Conservation (phyloP, 2,113 vertebrate genomes). For the Acinonyx jubatus region DNA sequence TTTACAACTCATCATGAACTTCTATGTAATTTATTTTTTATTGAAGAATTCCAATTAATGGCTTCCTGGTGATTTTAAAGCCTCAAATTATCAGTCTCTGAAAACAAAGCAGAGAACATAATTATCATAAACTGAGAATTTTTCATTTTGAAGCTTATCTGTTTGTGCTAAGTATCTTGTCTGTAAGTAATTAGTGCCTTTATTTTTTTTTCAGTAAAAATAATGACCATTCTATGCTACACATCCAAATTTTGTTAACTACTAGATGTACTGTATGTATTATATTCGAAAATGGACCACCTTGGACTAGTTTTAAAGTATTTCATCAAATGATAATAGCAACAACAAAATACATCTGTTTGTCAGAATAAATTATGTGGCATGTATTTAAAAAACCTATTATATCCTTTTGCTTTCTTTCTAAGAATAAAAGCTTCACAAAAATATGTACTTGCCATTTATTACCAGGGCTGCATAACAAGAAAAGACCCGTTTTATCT, state of each 20-base stretch:
- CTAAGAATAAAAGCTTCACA: constrained; percentile 83
- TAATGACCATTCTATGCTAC: constrained; percentile 90
- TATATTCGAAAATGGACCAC: constrained; percentile 87
- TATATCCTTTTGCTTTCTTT: constrained; percentile 84
- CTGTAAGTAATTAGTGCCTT: constrained; percentile 93
- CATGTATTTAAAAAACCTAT: constrained; percentile 82
- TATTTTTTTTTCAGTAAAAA: constrained; percentile 91
- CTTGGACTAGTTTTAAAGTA: constrained; percentile 87
- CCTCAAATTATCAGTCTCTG: constrained; percentile 93
- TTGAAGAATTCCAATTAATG: constrained; percentile 95
- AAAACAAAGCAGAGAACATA: constrained; percentile 93
- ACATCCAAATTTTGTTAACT: constrained; percentile 90
- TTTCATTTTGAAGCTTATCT: constrained; percentile 94
- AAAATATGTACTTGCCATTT: constrained; percentile 83
- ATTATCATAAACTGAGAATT: constrained; percentile 93
- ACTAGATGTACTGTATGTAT: constrained; percentile 87
- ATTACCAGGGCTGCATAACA: constrained; percentile 74
- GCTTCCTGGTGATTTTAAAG: constrained; percentile 94
- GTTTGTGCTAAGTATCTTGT: constrained; percentile 93
- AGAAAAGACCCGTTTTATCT: constrained; percentile 76
- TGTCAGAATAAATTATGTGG: constrained; percentile 87
- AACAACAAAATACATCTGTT: constrained; percentile 88
- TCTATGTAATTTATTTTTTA: constrained; percentile 93
- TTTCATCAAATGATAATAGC: constrained; percentile 87
- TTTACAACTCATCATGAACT: constrained; percentile 92